Base-by-base conservation (phyloP, 2,113 vertebrate genomes). In the Apteryx owenii region DNA sequence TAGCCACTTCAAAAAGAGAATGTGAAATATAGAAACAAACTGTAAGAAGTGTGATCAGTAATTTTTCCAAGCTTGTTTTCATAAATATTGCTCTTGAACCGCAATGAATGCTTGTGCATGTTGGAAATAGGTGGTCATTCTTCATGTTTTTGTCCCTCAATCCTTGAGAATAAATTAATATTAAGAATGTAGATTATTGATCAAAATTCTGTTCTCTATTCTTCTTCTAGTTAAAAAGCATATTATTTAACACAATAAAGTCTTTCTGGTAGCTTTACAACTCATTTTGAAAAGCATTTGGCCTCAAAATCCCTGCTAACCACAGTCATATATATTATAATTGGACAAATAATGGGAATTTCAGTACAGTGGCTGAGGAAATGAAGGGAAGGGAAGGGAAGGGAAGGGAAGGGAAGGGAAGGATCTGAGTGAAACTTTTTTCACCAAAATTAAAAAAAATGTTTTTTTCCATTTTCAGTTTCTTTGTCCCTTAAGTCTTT, bases 1-100 rank as follows among this genome's bases (percentile, higher is more conserved):
- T 2, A 40, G 8, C 51, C 2, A 44, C 64, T 83, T 73, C 16
- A 73, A 77, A 85, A 61, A 71, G 9, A 51, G 10, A 89, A 65
- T 0, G 0, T 81, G 28, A 83, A 84, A 31, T 53, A 75, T 0
- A 72, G 51, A 89, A 75, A 40, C 1, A 87, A 81, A 87, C 7
- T 81, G 2, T 46, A 53, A 50, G 51, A 65, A 14, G 12, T 71
- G 14, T 36, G 23, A 58, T 70, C 5, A 58, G 28, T 3, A 53
- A 10, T 81, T 81, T 84, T 78, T 60, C 7, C 46, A 38, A 40
- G 16, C 17, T 79, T 85, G 16, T 69, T 84, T 92, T 90, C 65
- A 85, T 17, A 93, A 85, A 50, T 23, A 48, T 18, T 2, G 26
- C 81, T n/a, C 13, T 90, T 65, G 42, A n/a, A 66, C 60, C 48